Evolutionary conservation across 2,113 vertebrate species (phyloP).

Genomic region (Clupea harengus): DNA sequence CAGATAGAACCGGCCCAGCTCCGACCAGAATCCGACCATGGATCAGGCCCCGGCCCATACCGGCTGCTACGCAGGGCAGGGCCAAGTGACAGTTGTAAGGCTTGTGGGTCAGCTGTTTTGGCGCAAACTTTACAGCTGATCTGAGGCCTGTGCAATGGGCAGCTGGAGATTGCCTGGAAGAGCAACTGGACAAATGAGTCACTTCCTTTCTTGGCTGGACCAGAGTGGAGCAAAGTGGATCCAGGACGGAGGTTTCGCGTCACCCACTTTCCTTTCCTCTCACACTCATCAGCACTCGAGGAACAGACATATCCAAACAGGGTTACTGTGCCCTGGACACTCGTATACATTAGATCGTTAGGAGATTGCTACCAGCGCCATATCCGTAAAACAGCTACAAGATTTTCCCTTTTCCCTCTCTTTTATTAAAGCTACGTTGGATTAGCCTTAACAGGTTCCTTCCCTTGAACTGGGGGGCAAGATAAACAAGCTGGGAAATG

Average conservation of each 20-base stretch:
- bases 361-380: background rate
- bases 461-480: background rate
- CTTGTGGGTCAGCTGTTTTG: slow-evolving; percentile 1
- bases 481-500: background rate
- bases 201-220: background rate
- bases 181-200: background rate
- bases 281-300: no score
- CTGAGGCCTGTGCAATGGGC: background rate
- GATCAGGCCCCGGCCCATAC: background rate
- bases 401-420: background rate
- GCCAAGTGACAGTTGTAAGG: background rate
- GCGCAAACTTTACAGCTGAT: background rate
- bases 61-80: no score
- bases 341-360: background rate
- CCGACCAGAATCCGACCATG: background rate
- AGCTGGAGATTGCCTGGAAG: background rate
- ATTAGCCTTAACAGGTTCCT: background rate
- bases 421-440: background rate
- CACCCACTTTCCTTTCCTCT: no score
- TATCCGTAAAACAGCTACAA: background rate
- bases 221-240: background rate
- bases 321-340: background rate
- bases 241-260: background rate
- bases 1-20: no score
- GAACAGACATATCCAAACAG: no score